A percentile compares a stretch with the other conserved stretches of the same genome.
Evolutionary conservation across 1,140 invertebrate species (phyloP).

Genomic region (Sycophaga agraensis): DNA sequence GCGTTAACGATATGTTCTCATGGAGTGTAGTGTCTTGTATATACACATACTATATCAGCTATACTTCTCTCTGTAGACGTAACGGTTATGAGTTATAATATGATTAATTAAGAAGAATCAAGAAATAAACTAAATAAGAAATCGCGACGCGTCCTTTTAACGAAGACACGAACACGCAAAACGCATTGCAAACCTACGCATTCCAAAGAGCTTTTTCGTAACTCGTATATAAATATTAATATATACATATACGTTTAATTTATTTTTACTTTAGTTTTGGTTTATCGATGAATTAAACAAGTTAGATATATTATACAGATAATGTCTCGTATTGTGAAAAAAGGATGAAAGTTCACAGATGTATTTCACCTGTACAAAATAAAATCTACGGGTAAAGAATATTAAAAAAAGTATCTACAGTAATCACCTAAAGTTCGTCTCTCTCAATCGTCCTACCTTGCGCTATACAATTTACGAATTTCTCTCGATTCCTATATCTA

Average conservation of each 20-base stretch:
- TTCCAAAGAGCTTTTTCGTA: constrained; percentile 9
- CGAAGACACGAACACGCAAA: constrained; percentile 40
- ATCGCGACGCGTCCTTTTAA: constrained; percentile 30
- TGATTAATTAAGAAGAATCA: constrained; percentile 27
- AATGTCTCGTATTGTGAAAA: constrained; percentile 10
- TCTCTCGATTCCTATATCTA: no score
- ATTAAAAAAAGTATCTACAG: not conserved
- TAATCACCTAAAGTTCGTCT: not conserved
- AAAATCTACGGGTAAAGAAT: constrained; percentile 19
- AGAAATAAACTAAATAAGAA: constrained; percentile 34
- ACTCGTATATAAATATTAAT: not conserved
- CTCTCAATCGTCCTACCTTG: not conserved
- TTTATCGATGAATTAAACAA: not conserved
- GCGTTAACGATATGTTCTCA: constrained; percentile 54
- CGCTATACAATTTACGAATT: not conserved
- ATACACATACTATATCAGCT: constrained; percentile 51
- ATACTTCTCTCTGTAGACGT: constrained; percentile 54
- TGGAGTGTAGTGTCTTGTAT: constrained; percentile 58
- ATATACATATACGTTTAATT: not conserved
- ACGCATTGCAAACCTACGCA: constrained; percentile 44
- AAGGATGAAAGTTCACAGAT: constrained; percentile 20
- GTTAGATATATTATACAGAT: not conserved
- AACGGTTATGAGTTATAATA: constrained; percentile 41
- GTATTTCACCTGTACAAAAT: constrained; percentile 25
- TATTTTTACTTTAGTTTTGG: not conserved